Conservation (phyloP, 2,113 vertebrate genomes). For the Psilopsiagon aymara region DNA sequence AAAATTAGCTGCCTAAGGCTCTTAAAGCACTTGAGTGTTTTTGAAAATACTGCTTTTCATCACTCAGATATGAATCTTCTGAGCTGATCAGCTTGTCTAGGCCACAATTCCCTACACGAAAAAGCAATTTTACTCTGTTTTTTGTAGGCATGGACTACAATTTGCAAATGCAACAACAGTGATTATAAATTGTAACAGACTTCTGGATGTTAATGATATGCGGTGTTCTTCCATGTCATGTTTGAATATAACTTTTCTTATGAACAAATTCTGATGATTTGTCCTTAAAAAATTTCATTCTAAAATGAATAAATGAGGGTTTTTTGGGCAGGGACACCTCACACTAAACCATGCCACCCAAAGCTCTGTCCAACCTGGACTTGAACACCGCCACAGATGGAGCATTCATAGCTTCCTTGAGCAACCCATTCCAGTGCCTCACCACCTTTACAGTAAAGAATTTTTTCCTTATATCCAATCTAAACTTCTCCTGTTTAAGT, state of each 20-base stretch:
- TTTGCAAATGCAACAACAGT: not conserved
- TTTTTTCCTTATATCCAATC: no score
- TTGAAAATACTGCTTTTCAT: not conserved
- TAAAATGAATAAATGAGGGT: not conserved
- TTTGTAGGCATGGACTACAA: not conserved
- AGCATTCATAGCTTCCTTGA: no score
- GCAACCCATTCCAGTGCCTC: no score
- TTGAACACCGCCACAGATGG: no score
- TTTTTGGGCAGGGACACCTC: not conserved
- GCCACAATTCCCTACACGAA: not conserved
- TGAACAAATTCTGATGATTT: not conserved
- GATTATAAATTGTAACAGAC: not conserved
- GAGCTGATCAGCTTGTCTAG: not conserved
- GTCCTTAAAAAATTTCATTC: not conserved
- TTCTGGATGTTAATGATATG: not conserved
- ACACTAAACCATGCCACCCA: no score
- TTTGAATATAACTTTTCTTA: not conserved
- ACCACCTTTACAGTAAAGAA: no score
- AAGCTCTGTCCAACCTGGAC: no score
- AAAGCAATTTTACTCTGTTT: not conserved
- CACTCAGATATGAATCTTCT: not conserved
- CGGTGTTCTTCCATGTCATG: not conserved
- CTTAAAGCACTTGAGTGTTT: not conserved
- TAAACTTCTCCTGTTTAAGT: no score
- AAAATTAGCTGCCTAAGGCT: not conserved